phyloP scores from a whole-genome alignment of 2,113 vertebrate species.

The Emydocephalus ijimae region DNA sequence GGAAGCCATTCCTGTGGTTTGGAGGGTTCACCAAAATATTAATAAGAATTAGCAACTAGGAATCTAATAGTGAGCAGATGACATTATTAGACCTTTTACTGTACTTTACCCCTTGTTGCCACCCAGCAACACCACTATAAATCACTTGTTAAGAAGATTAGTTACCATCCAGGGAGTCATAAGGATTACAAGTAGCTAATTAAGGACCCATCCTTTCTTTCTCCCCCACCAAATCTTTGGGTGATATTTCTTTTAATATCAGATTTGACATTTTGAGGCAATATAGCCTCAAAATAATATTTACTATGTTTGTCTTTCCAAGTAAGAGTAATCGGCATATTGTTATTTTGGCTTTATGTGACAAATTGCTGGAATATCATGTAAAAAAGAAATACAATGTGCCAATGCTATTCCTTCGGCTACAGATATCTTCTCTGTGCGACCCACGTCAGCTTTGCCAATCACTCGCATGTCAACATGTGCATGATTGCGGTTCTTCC shows the following conservation, averaged over 20 bases:
- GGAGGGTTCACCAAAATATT: neutral
- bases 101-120: constrained; percentile 38
- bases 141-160: constrained; percentile 50
- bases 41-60: constrained; percentile 1
- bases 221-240: neutral
- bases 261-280: neutral
- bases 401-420: neutral
- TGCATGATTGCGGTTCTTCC: neutral
- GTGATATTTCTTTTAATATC: neutral
- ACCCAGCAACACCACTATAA: constrained; percentile 31
- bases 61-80: constrained; percentile 52
- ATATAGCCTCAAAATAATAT: neutral
- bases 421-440: neutral
- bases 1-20: neutral
- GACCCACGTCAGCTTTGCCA: neutral
- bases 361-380: neutral
- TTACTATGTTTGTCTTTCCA: neutral
- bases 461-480: neutral
- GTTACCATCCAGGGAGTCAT: constrained; percentile 41
- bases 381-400: neutral
- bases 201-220: constrained; percentile 28
- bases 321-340: neutral
- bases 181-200: constrained; percentile 45
- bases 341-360: neutral
- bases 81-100: constrained; percentile 49